Evolutionary conservation across 2,888 invertebrate genomes (phyloP).

Genomic region (Drosophila mayaguana): DNA sequence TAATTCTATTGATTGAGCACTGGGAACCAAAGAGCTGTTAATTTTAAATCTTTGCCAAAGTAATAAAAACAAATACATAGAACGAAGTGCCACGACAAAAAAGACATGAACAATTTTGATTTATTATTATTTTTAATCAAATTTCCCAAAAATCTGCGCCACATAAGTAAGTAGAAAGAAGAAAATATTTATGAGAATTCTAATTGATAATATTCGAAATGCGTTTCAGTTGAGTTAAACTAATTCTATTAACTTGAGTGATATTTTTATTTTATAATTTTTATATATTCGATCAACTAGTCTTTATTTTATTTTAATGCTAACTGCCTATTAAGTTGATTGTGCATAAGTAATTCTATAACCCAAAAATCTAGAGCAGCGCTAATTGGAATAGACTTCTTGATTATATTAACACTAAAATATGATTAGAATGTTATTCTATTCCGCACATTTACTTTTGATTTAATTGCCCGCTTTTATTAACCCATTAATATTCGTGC

Average conservation of each 20-base stretch:
- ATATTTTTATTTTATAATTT: neutral
- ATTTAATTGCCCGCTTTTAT: slow-evolving; percentile 54
- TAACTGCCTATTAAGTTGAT: neutral
- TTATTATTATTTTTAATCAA: slow-evolving; percentile 25
- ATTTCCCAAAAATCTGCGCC: neutral
- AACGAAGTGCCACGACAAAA: slow-evolving; percentile 42
- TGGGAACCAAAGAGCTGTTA: slow-evolving; percentile 46
- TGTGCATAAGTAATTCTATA: neutral
- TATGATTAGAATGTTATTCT: neutral
- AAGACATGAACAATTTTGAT: slow-evolving; percentile 22
- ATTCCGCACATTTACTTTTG: slow-evolving; percentile 2
- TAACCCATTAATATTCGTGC: slow-evolving; percentile 71
- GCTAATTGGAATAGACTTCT: neutral
- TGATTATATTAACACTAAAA: slow-evolving; percentile 13
- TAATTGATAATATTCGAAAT: neutral
- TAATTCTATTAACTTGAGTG: slow-evolving; percentile 5
- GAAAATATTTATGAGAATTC: neutral
- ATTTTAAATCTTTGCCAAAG: slow-evolving; percentile 35
- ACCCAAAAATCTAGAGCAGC: neutral
- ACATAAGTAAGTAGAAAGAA: slow-evolving; percentile 40
- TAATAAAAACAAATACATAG: slow-evolving; percentile 48
- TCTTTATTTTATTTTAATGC: too few relatives aligned
- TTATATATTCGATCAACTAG: too few relatives aligned
- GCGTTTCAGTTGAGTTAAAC: slow-evolving; percentile 8
- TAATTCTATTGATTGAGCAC: slow-evolving; percentile 25